phyloP scores from a whole-genome alignment of 1,140 invertebrate genomes.

The Triops longicaudatus region DNA sequence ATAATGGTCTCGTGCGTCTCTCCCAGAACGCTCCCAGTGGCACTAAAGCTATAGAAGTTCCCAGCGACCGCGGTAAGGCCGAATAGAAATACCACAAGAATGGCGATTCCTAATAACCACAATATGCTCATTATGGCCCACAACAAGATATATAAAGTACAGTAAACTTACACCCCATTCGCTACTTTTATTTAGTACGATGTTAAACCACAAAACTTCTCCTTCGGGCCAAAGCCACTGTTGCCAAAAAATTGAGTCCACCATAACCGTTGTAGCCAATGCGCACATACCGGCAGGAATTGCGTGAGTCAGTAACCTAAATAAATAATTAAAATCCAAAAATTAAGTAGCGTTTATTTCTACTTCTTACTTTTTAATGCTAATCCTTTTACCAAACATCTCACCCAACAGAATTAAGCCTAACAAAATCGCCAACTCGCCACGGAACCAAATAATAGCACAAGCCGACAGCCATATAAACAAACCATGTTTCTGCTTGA shows the following conservation, averaged over 20 bases:
- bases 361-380: conserved; percentile 41
- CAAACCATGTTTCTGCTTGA: conserved; percentile 59
- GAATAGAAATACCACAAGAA: conserved; percentile 99
- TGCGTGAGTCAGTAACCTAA: conserved; percentile 60
- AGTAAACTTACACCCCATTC: conserved; percentile 78
- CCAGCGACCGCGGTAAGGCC: conserved; percentile 81
- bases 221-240: conserved; percentile 91
- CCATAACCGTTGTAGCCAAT: conserved; percentile 59
- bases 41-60: conserved; percentile 67
- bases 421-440: conserved; percentile 78
- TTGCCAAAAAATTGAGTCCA: conserved; percentile 93
- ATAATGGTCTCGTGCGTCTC: conserved; percentile 54
- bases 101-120: conserved; percentile 66
- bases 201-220: conserved; percentile 94
- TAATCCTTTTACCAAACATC: conserved; percentile 49
- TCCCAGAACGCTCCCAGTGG: conserved; percentile 71
- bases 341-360: conserved; percentile 29
- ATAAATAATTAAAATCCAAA: conserved; percentile 30
- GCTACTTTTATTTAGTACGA: conserved; percentile 86
- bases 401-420: conserved; percentile 78
- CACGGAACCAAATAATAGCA: conserved; percentile 82
- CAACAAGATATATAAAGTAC: background rate
- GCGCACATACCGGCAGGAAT: conserved; percentile 59
- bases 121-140: conserved; percentile 26
- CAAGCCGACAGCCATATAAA: conserved; percentile 79